Percentiles rank a stretch among this genome's conserved stretches.
phyloP scores from a whole-genome alignment of 2,888 invertebrate genomes.

The Dolichopus griseipennis region DNA sequence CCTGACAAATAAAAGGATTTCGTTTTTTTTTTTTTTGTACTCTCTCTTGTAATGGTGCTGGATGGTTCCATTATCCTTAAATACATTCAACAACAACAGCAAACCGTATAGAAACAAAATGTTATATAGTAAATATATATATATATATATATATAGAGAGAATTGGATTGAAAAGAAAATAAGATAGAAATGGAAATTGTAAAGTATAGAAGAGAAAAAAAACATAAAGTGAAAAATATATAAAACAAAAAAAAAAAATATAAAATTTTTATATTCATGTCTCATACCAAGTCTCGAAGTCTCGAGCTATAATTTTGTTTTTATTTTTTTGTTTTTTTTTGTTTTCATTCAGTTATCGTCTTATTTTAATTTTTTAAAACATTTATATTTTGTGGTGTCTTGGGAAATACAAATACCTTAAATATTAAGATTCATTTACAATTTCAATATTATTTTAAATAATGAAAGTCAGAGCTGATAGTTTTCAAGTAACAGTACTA shows the following conservation, averaged over 20 bases:
- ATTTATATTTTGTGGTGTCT: slow-evolving; percentile 4
- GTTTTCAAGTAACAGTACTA: too few species aligned
- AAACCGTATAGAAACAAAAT: neutral
- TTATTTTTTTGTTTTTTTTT: neutral
- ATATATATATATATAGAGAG: neutral
- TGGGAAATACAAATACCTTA: neutral
- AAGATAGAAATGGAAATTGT: neutral
- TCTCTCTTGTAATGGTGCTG: neutral
- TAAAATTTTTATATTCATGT: neutral
- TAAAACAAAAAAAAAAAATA: too few species aligned
- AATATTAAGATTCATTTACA: too few species aligned
- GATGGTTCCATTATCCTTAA: slow-evolving; percentile 1
- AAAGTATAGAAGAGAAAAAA: neutral
- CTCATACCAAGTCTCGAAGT: slow-evolving; percentile 3
- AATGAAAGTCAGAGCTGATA: too few species aligned
- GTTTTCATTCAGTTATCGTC: too few species aligned
- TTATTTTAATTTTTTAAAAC: neutral
- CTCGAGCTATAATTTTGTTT: neutral
- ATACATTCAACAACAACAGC: neutral
- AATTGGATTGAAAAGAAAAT: neutral
- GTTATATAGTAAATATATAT: neutral
- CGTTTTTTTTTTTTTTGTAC: neutral
- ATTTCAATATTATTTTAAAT: too few species aligned
- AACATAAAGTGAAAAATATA: neutral
- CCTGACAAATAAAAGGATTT: neutral